These are phyloP conservation scores for Engraulis encrasicolus DNA, from an alignment of 2,113 vertebrate species.

Conservation along the genomic window DNA sequence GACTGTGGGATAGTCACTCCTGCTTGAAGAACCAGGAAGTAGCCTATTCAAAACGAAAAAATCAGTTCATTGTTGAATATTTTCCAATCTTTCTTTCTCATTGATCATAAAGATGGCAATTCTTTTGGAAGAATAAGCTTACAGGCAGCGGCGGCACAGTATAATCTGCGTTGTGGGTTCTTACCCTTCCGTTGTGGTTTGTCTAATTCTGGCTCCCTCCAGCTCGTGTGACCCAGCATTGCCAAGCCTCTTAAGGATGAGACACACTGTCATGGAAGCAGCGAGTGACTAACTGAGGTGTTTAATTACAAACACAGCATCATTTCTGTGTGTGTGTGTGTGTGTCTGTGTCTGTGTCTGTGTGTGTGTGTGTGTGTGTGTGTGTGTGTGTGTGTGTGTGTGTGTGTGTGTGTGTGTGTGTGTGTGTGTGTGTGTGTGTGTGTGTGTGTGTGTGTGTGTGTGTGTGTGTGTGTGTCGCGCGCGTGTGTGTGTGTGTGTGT, in stretches of 20 bases:
- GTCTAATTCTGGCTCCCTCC: conserved; percentile 16
- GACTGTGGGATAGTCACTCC: not conserved
- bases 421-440: not conserved
- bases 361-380: not conserved
- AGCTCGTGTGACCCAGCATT: conserved; percentile 7
- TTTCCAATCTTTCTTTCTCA: not conserved
- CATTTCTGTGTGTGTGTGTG: not conserved
- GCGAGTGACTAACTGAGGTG: conserved; percentile 42
- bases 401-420: not conserved
- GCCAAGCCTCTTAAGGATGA: conserved; percentile 28
- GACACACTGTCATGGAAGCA: not conserved
- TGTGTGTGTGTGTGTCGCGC: conserved; percentile 21
- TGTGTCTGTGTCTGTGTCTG: conserved; percentile 17
- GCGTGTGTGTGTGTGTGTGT: not conserved
- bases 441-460: not conserved
- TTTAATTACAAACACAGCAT: conserved; percentile 53
- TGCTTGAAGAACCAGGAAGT: too few species aligned
- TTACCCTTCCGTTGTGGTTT: not conserved
- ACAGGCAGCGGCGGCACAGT: too few species aligned
- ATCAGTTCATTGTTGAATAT: not conserved
- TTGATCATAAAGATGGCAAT: not conserved
- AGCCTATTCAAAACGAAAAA: too few species aligned
- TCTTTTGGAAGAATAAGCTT: not conserved
- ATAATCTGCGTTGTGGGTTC: not conserved
- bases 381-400: not conserved